A percentile compares a stretch with the other conserved stretches of the same genome.
phyloP scores from a whole-genome alignment of 1,140 invertebrate species.

The Triops longicaudatus region DNA sequence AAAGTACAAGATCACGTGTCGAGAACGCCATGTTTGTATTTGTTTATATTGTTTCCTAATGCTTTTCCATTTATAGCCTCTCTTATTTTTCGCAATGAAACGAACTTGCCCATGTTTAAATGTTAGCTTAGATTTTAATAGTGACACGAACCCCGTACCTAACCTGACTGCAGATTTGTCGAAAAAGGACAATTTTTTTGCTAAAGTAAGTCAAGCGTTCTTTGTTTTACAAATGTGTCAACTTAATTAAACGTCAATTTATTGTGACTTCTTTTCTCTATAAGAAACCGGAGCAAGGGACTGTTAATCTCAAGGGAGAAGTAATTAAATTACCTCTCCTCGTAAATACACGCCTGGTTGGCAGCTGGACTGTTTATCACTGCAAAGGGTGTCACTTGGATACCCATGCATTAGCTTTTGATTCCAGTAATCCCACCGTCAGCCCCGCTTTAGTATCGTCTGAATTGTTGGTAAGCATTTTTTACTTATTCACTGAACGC shows the following conservation, averaged over 20 bases:
- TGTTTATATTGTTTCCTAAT: not conserved
- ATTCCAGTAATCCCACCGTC: not conserved
- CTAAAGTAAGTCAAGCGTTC: not conserved
- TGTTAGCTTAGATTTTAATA: not conserved
- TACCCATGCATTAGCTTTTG: constrained; percentile 10
- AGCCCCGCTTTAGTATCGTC: not conserved
- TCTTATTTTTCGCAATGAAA: constrained; percentile 8
- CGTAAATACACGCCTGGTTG: constrained; percentile 1
- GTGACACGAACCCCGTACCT: not conserved
- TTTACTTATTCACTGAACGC: not conserved
- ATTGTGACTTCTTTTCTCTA: too few species aligned
- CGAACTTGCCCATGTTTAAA: not conserved
- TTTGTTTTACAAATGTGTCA: not conserved
- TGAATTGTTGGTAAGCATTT: not conserved
- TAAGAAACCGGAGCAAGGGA: not conserved
- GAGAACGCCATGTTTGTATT: not conserved
- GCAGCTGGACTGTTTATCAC: constrained; percentile 16
- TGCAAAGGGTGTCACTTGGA: constrained; percentile 21
- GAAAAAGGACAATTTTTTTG: not conserved
- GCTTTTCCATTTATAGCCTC: not conserved
- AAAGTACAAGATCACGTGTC: not conserved
- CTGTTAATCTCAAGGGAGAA: not conserved
- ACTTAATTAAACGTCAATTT: not conserved
- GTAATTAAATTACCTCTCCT: not conserved
- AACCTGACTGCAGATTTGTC: not conserved